Evolutionary conservation across 1,140 invertebrate genomes (phyloP), one percentile per base, ranked within the genome.

Genomic region (Dreissena rostriformis): DNA sequence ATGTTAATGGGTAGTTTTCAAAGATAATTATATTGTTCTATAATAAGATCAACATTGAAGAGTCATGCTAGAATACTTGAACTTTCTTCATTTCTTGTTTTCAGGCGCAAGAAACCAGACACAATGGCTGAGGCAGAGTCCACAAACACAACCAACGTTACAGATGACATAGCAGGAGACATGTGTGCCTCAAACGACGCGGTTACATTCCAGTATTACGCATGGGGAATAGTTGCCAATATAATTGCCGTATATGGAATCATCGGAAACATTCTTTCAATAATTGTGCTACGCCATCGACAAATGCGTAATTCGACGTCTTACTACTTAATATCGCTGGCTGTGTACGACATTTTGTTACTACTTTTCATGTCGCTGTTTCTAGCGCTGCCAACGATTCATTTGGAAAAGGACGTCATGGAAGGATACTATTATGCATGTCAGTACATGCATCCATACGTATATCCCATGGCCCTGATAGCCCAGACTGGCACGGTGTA

Each of bases 401-500:
- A 96, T 92, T 95, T 96, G 0, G 97, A 97, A 90, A 97, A 97
- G 0, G 95, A 94, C 95, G n/a, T 94, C 96, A 71, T 96, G 87
- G 95, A 95, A 86, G 97, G 94, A 93, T 96, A 96, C 91, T 87
- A 86, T 57, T 84, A 82, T 70, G 82, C 91, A 39, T 90, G 88
- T 65, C 52, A 74, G 24, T 96, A 96, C 91, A 95, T 94, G 90
- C 93, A 94, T 68, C 92, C 94, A 24, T 91, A 91, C 75, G 94
- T 94, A 7, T 95, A 96, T 81, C 95, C 94, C 0, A 90, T 95
- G 49, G 96, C 96, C 93, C 91, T 96, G 19, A 94, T 95, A 15
- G 96, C 97, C 24, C 98, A 95, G 86, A 96, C 93, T 94, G 97
- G 97, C 28, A 98, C 97, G 24, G 97, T 98, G 76, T 99, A 95